phyloP scores from a whole-genome alignment of 1,140 invertebrate species.

The Leptoteleia sp. region DNA sequence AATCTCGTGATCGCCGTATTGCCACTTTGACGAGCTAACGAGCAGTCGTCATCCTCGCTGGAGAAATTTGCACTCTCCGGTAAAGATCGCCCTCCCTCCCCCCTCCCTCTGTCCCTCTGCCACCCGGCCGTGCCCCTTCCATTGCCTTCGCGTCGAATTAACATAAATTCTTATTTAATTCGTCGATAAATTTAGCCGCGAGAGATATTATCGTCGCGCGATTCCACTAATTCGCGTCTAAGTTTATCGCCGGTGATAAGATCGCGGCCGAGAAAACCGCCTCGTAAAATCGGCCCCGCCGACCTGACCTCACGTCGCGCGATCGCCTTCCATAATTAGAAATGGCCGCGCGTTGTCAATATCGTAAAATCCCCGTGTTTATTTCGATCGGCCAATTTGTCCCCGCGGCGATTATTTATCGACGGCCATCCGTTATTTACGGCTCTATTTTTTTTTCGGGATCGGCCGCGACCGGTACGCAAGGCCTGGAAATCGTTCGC shows the following conservation, averaged over 20 bases:
- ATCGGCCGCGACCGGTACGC: conserved; percentile 7
- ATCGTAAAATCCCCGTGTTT: conserved; percentile 43
- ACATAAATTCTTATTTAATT: conserved; percentile 79
- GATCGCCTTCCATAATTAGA: conserved; percentile 56
- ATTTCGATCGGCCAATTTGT: conserved; percentile 51
- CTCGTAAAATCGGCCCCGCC: conserved; percentile 74
- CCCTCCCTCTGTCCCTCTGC: too few species aligned
- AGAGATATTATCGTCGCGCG: conserved; percentile 73
- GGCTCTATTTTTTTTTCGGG: conserved; percentile 25
- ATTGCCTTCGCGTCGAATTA: conserved; percentile 58
- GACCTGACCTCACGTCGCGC: conserved; percentile 54
- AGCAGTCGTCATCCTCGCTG: conserved; percentile 20
- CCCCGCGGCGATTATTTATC: conserved; percentile 47
- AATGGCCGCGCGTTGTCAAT: conserved; percentile 33
- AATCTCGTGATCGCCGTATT: conserved; percentile 13
- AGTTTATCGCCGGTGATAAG: conserved; percentile 76
- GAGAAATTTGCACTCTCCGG: conserved; percentile 24
- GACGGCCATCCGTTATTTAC: conserved; percentile 38
- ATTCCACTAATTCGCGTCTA: conserved; percentile 77
- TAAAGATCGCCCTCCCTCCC: conserved; percentile 11
- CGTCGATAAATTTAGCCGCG: conserved; percentile 73
- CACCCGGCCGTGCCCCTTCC: too few species aligned
- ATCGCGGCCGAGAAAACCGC: conserved; percentile 68
- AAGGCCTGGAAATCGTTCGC: conserved; percentile 34
- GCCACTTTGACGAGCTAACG: conserved; percentile 21